Conservation (phyloP, 1,140 invertebrate genomes). For the Globodera ellingtonae region DNA sequence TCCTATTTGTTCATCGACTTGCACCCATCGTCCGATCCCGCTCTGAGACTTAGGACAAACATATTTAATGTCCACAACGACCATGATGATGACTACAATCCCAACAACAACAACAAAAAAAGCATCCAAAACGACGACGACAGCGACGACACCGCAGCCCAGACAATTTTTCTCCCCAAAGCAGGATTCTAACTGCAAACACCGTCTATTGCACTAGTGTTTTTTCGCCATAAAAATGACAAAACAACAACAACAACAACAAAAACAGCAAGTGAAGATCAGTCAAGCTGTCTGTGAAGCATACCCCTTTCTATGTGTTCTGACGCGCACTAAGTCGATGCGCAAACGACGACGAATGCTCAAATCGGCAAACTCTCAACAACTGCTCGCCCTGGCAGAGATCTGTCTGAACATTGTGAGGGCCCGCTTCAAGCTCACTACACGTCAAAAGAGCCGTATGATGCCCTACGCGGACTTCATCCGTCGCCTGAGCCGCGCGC, state of each 20-base stretch:
- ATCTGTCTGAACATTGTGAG: slow-evolving; percentile 26
- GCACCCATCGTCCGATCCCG: slow-evolving; percentile 7
- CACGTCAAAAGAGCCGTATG: background rate
- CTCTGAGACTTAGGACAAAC: slow-evolving; percentile 20
- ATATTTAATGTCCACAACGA: slow-evolving; percentile 4
- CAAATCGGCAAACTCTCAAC: background rate
- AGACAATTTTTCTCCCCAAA: slow-evolving; percentile 22
- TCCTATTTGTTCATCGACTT: slow-evolving; percentile 19
- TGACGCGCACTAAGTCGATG: slow-evolving; percentile 1
- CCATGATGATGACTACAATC: too few species aligned
- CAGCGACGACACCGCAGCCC: background rate
- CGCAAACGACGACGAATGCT: background rate
- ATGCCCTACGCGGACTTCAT: slow-evolving; percentile 18
- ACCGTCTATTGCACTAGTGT: too few species aligned
- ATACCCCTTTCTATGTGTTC: background rate
- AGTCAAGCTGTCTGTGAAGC: slow-evolving; percentile 1
- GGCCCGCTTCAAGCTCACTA: background rate
- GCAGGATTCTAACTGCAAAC: background rate
- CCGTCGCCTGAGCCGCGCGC: background rate
- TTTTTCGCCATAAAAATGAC: too few species aligned
- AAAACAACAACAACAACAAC: background rate
- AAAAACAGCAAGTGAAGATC: background rate
- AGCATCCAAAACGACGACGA: background rate
- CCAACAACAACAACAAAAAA: too few species aligned
- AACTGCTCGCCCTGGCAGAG: slow-evolving; percentile 15